Percentiles rank a stretch among this genome's conserved stretches.
These are phyloP conservation scores for Magallana nippona DNA, from an alignment of 2,888 invertebrate species.

Conservation along the genomic window DNA sequence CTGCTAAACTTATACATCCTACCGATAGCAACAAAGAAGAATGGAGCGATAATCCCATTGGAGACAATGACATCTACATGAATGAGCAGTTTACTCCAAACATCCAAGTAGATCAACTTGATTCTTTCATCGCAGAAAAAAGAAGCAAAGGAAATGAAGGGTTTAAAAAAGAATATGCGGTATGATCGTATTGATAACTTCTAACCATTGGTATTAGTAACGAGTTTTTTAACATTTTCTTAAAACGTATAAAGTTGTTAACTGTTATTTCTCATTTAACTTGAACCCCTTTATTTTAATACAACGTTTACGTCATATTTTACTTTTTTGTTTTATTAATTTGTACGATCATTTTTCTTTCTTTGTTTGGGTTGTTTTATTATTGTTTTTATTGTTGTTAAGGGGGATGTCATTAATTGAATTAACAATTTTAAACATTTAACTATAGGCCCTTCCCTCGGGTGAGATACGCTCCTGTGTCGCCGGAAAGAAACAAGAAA, in stretches of 20 bases:
- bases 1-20: no score
- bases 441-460: background rate
- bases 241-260: no score
- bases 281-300: no score
- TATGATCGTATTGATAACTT: background rate
- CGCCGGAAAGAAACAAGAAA: conserved; percentile 7
- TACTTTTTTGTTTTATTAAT: no score
- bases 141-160: background rate
- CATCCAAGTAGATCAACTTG: background rate
- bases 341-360: no score
- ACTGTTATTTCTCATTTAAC: no score
- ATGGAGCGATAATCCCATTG: background rate
- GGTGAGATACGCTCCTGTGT: background rate
- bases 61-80: background rate
- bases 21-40: no score
- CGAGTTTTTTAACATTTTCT: no score
- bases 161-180: background rate
- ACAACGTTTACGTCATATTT: no score
- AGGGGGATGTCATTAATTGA: background rate
- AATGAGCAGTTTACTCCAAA: background rate
- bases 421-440: background rate
- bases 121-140: background rate
- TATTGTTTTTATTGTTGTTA: no score
- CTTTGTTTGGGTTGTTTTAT: no score
- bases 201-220: no score